These are phyloP conservation scores for Turritopsis rubra DNA, from an alignment of 30 jellyfish, hydroid and myxozoan genomes.

Conservation along the genomic window DNA sequence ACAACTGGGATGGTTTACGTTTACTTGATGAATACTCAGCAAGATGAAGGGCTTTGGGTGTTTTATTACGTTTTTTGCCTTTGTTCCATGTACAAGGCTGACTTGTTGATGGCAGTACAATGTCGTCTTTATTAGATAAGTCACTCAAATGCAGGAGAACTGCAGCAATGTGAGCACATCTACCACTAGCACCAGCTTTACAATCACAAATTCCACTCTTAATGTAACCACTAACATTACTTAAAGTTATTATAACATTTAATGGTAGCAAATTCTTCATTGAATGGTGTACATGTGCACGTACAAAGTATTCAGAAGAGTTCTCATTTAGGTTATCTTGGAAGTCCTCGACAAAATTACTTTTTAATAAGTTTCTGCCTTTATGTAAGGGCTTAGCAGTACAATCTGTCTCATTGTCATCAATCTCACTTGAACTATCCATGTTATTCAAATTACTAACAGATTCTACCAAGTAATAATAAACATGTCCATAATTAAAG, in stretches of 20 bases:
- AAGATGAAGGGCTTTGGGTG: slow-evolving; percentile 28
- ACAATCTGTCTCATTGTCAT: not conserved
- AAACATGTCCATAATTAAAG: slow-evolving; percentile 19
- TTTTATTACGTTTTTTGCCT: slow-evolving; percentile 40
- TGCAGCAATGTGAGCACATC: slow-evolving; percentile 64
- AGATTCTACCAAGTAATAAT: slow-evolving; percentile 40
- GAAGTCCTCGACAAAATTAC: not conserved
- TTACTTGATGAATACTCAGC: slow-evolving; percentile 27
- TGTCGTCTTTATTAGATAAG: not conserved
- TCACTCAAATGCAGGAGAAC: slow-evolving; percentile 13
- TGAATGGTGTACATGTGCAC: slow-evolving; percentile 59
- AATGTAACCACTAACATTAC: slow-evolving; percentile 30
- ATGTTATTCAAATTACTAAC: not conserved
- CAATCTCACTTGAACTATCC: slow-evolving; percentile 22
- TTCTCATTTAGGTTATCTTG: not conserved
- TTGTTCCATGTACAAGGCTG: slow-evolving; percentile 52
- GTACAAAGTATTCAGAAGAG: slow-evolving; percentile 5
- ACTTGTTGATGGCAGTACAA: slow-evolving; percentile 36
- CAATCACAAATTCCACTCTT: slow-evolving; percentile 28
- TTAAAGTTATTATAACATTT: slow-evolving; percentile 10
- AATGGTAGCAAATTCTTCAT: slow-evolving; percentile 34
- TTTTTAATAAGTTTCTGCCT: slow-evolving; percentile 8
- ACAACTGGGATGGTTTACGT: slow-evolving; percentile 5
- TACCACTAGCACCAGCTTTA: slow-evolving; percentile 31
- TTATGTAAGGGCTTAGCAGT: slow-evolving; percentile 26